Conservation (phyloP, 2,888 invertebrate species). For the Tethea ocularis region DNA sequence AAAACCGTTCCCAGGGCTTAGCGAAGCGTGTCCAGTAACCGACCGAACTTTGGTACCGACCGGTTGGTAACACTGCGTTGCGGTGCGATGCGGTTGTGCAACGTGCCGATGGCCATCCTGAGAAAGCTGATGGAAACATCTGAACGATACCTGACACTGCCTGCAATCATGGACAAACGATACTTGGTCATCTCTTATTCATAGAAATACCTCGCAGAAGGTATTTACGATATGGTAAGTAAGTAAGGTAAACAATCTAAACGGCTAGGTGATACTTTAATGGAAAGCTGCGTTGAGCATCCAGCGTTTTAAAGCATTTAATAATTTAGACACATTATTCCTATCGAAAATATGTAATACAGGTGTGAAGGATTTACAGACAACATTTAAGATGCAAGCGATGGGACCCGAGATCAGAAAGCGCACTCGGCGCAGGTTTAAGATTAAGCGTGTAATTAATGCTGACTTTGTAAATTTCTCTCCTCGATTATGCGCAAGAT, state of each 20-base stretch:
- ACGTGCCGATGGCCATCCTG: conserved; percentile 28
- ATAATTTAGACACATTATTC: too few relatives aligned
- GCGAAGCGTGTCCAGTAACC: conserved; percentile 32
- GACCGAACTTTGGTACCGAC: background rate
- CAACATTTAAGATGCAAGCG: background rate
- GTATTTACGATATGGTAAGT: background rate
- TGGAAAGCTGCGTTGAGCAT: too few relatives aligned
- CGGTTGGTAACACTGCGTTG: background rate
- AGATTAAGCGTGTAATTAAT: conserved; percentile 32
- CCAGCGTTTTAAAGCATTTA: too few relatives aligned
- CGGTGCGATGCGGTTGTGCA: conserved; percentile 18
- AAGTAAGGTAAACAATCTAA: too few relatives aligned
- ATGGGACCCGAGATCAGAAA: conserved; percentile 18
- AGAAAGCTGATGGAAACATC: conserved; percentile 28
- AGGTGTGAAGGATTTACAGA: too few relatives aligned
- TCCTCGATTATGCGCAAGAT: conserved; percentile 12
- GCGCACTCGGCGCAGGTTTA: conserved; percentile 14
- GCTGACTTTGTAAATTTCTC: conserved; percentile 29
- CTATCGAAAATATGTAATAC: too few relatives aligned
- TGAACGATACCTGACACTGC: background rate
- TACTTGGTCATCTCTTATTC: background rate
- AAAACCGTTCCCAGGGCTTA: conserved; percentile 32
- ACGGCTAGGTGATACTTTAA: too few relatives aligned
- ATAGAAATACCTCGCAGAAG: background rate
- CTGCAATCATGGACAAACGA: background rate